Conservation (phyloP, 2,888 invertebrate genomes). For the Catocala sponsa region DNA sequence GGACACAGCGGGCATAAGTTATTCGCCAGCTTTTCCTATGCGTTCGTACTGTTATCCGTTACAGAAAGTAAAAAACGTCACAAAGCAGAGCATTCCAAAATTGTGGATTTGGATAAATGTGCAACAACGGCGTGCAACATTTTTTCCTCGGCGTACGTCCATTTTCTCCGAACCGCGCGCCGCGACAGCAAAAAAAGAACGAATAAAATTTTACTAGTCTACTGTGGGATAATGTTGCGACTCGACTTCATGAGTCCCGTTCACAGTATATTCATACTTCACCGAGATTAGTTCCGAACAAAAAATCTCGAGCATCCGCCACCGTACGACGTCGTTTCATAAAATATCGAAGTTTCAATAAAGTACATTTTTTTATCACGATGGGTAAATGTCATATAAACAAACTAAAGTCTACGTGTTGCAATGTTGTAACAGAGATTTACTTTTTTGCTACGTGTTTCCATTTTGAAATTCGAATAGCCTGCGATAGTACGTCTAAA, state of each 20-base stretch:
- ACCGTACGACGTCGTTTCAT: slow-evolving; percentile 21
- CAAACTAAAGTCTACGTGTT: too few relatives aligned
- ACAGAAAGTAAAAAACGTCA: slow-evolving; percentile 38
- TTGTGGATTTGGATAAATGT: slow-evolving; percentile 44
- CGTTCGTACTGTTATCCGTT: slow-evolving; percentile 38
- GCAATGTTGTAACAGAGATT: slow-evolving; percentile 48
- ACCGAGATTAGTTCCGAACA: slow-evolving; percentile 34
- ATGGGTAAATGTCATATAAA: too few relatives aligned
- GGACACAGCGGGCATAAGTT: slow-evolving; percentile 25
- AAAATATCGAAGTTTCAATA: slow-evolving; percentile 54
- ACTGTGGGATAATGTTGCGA: slow-evolving; percentile 24
- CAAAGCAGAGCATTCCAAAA: slow-evolving; percentile 29
- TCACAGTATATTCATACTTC: slow-evolving; percentile 35
- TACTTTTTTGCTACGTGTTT: slow-evolving; percentile 49
- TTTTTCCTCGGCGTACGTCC: slow-evolving; percentile 33
- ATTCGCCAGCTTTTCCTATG: slow-evolving; percentile 25
- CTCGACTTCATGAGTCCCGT: slow-evolving; percentile 18
- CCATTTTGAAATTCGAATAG: slow-evolving; percentile 43
- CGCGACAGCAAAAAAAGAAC: slow-evolving; percentile 35
- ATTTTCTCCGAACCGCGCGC: slow-evolving; percentile 30
- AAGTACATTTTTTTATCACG: slow-evolving; percentile 52
- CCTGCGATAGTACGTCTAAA: slow-evolving; percentile 18
- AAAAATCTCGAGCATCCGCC: slow-evolving; percentile 22
- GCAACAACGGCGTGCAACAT: slow-evolving; percentile 36
- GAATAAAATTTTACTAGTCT: slow-evolving; percentile 34